Evolutionary conservation across 2,888 invertebrate species (phyloP), one percentile per base, ranked within the genome.

Genomic region (Drosophila barbarae): DNA sequence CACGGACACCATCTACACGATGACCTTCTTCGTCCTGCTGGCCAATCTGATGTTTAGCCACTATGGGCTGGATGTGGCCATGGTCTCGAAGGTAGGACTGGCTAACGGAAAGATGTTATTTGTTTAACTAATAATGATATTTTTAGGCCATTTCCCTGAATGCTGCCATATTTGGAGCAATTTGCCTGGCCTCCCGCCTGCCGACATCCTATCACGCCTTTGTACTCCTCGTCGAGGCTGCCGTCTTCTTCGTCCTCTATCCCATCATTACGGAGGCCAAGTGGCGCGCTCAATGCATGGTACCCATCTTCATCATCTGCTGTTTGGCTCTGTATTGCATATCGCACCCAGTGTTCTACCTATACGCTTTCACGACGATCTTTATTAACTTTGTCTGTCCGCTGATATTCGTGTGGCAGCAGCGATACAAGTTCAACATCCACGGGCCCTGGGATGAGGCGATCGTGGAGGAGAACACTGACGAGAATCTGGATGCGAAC

Each of bases 371-470:
- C 8, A 88, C 92, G 41, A 90, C 93, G 9, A 69, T 92, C 10
- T 92, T 95, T 81, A 90, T 96, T 36, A 94, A 93, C 86, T 85
- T 94, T 10, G 90, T 94, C 51, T 96, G 95, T 86, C 96, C 96
- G 0, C 86, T 92, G 4, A 91, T 93, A 87, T 97, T 95, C 90
- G 93, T 95, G 0, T 90, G 90, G 54, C 94, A 94, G 91, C 95
- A 96, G 85, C 93, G 91, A 36, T 93, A 94, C 87, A 97, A 96
- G 86, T 94, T 95, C 83, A 98, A 98, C 89, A 98, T 98, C 70
- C 95, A 98, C 89, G 98, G 98, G 0, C 98, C 98, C 0, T 99
- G 98, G 98, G 98, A 98, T 89, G 98, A 99, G 87, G 98, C 98
- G 12, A 90, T 95, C 77, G 93, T 94, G 71, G 92, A 92, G 83